Evolutionary conservation across 2,888 invertebrate genomes (phyloP).

Genomic region (Drosophila algonquin): DNA sequence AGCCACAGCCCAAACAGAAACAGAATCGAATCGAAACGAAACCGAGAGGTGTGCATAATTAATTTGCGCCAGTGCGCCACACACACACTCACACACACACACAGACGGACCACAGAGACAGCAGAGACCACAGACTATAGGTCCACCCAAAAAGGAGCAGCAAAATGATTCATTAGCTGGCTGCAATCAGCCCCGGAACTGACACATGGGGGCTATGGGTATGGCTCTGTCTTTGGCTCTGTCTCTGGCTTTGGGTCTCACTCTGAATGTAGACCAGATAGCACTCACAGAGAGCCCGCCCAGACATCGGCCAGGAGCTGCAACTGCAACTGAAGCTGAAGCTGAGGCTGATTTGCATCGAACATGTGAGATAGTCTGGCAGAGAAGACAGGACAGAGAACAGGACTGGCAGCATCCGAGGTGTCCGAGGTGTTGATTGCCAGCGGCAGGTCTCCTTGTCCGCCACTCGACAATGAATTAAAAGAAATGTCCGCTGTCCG

Average conservation of each 20-base stretch:
- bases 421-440: conserved; percentile 75
- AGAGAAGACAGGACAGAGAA: conserved; percentile 10
- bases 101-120: conserved; percentile 2
- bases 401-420: conserved; percentile 26
- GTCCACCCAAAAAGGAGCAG: conserved; percentile 37
- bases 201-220: conserved; percentile 57
- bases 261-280: conserved; percentile 42
- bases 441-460: conserved; percentile 51
- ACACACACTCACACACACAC: conserved; percentile 38
- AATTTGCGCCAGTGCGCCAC: conserved; percentile 76
- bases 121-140: conserved; percentile 2
- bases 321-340: conserved; percentile 25
- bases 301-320: conserved; percentile 47
- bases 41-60: conserved; percentile 82
- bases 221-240: background rate
- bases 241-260: conserved; percentile 13
- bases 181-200: conserved; percentile 78
- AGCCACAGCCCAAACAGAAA: conserved; percentile 5
- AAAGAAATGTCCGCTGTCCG: conserved; percentile 71
- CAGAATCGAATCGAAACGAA: conserved; percentile 34
- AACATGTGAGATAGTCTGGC: conserved; percentile 71
- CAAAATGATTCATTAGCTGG: conserved; percentile 82
- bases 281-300: conserved; percentile 47
- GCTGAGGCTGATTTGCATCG: conserved; percentile 79
- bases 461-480: conserved; percentile 62